Conservation (phyloP, 2,113 vertebrate genomes). For the Cyrtonyx montezumae region DNA sequence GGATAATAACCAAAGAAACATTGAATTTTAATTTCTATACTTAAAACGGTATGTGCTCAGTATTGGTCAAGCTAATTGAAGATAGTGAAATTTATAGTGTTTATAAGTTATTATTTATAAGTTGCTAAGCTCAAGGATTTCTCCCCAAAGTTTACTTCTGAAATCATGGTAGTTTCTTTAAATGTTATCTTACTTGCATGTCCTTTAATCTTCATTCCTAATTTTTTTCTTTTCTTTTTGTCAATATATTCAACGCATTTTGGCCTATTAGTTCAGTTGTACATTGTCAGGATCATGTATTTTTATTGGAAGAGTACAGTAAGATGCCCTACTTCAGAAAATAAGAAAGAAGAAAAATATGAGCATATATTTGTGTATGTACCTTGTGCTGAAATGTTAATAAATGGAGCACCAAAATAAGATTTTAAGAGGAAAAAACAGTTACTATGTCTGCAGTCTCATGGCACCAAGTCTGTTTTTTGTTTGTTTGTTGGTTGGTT, state of each 20-base stretch:
- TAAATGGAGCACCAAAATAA: background rate
- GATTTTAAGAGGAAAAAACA: background rate
- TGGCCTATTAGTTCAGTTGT: background rate
- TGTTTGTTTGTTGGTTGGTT: background rate
- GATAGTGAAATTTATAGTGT: background rate
- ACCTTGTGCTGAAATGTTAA: background rate
- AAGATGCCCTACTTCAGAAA: background rate
- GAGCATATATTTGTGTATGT: background rate
- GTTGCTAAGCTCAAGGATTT: background rate
- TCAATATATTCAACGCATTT: background rate
- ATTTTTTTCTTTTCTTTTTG: background rate
- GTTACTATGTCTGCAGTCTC: background rate
- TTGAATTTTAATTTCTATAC: background rate
- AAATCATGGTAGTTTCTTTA: background rate
- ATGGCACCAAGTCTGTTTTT: background rate
- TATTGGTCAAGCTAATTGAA: background rate
- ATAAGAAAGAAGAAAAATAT: background rate
- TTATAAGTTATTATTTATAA: no score
- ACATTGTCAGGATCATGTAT: background rate
- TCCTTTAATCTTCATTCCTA: background rate
- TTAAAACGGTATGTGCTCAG: background rate
- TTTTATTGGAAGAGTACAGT: background rate
- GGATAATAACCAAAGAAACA: background rate
- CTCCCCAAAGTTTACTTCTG: background rate
- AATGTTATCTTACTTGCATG: background rate